phyloP scores from a whole-genome alignment of 2,797 vertebrate species.

The Chanos chanos region DNA sequence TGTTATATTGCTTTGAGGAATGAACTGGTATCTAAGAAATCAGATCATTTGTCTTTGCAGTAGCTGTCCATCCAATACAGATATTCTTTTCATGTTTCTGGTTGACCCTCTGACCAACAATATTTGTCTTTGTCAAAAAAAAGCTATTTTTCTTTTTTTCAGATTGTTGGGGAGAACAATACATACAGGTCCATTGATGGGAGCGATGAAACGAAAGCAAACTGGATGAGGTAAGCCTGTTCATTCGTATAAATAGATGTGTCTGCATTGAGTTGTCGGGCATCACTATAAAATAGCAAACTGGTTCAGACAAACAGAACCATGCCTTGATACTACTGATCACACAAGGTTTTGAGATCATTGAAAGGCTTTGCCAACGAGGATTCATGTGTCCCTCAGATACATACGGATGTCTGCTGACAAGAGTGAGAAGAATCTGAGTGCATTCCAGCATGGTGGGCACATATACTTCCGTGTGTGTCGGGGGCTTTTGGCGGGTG shows the following conservation, averaged over 20 bases:
- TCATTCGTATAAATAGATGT: background rate
- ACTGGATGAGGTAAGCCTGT: slow-evolving; percentile 93
- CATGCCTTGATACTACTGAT: no score
- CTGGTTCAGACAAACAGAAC: no score
- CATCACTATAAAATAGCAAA: no score
- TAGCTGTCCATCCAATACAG: background rate
- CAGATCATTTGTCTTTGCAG: background rate
- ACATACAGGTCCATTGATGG: slow-evolving; percentile 88
- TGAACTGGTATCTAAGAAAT: no score
- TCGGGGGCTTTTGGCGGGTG: slow-evolving; percentile 75
- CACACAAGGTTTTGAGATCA: no score
- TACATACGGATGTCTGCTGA: slow-evolving; percentile 87
- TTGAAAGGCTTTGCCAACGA: no score
- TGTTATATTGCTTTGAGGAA: no score
- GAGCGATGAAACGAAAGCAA: slow-evolving; percentile 87
- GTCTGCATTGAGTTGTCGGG: background rate
- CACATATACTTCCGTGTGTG: slow-evolving; percentile 87
- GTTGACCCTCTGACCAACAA: no score
- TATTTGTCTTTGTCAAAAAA: background rate
- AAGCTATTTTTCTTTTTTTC: slow-evolving; percentile 19
- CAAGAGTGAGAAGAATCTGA: slow-evolving; percentile 84
- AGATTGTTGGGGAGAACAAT: slow-evolving; percentile 87
- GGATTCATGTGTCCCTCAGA: no score
- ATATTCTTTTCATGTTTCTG: background rate
- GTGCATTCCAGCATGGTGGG: slow-evolving; percentile 85